phyloP scores from a whole-genome alignment of 2,888 invertebrate genomes.

The Platycheirus albimanus region DNA sequence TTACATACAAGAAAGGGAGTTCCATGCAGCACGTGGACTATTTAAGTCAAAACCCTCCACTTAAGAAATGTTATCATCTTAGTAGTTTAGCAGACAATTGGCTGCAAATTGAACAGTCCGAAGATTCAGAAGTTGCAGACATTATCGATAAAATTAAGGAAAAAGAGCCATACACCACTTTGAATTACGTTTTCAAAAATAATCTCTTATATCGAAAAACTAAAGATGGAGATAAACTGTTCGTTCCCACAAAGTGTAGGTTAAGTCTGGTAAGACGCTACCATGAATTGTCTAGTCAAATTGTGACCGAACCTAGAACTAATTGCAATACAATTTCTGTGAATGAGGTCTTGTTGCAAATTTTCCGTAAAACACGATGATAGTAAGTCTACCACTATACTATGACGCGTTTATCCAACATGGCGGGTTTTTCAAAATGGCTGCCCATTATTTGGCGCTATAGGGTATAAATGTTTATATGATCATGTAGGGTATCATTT shows the following conservation, averaged over 20 bases:
- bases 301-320: no score
- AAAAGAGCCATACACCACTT: neutral
- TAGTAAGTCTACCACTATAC: no score
- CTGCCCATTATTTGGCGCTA: no score
- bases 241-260: neutral
- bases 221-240: neutral
- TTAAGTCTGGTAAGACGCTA: neutral
- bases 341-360: no score
- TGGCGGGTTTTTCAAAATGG: no score
- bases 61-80: slow-evolving; percentile 1
- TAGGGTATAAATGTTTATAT: no score
- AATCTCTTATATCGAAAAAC: neutral
- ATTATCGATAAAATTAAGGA: neutral
- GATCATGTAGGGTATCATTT: no score
- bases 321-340: no score
- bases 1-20: slow-evolving; percentile 38
- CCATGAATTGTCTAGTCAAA: neutral
- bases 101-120: slow-evolving; percentile 8
- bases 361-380: no score
- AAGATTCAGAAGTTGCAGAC: neutral
- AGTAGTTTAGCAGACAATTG: slow-evolving; percentile 28
- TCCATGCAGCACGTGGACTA: slow-evolving; percentile 43
- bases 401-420: no score
- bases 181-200: neutral
- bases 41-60: slow-evolving; percentile 37